These are phyloP conservation scores for Poeciliopsis paucimaculata DNA, from an alignment of 2,797 vertebrate species.

Conservation along the genomic window DNA sequence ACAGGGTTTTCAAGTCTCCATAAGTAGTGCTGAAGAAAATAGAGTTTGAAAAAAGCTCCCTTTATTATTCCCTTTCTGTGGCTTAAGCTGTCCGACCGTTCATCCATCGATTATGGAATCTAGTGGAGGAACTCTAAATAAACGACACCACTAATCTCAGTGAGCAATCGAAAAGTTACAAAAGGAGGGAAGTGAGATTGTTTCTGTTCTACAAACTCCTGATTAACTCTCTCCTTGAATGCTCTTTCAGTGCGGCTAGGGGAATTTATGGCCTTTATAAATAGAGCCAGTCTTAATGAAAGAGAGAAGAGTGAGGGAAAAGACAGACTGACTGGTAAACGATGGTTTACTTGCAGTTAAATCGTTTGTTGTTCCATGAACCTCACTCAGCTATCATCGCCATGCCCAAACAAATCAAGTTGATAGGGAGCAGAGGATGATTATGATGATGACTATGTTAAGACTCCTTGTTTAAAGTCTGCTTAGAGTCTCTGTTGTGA, in stretches of 20 bases:
- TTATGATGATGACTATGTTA: conserved; percentile 41
- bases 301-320: conserved; percentile 71
- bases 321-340: conserved; percentile 59
- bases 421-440: conserved; percentile 44
- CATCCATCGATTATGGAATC: neutral
- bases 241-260: conserved; percentile 60
- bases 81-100: neutral
- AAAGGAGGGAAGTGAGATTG: conserved; percentile 30
- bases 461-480: conserved; percentile 45
- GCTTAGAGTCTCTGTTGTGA: conserved; percentile 41
- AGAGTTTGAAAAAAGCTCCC: neutral
- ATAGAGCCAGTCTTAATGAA: conserved; percentile 81
- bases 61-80: neutral
- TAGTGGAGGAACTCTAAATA: neutral
- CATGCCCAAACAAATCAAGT: conserved; percentile 37
- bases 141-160: neutral
- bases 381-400: conserved; percentile 45
- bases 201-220: conserved; percentile 62
- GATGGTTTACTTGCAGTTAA: conserved; percentile 65
- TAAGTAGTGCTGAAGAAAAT: neutral
- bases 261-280: conserved; percentile 80
- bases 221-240: conserved; percentile 55
- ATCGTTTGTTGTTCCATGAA: conserved; percentile 54
- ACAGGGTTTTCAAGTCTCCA: conserved; percentile 2
- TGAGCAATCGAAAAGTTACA: conserved; percentile 15